These are phyloP conservation scores for Sceloporus undulatus DNA, from an alignment of 2,113 vertebrate species.

Conservation along the genomic window DNA sequence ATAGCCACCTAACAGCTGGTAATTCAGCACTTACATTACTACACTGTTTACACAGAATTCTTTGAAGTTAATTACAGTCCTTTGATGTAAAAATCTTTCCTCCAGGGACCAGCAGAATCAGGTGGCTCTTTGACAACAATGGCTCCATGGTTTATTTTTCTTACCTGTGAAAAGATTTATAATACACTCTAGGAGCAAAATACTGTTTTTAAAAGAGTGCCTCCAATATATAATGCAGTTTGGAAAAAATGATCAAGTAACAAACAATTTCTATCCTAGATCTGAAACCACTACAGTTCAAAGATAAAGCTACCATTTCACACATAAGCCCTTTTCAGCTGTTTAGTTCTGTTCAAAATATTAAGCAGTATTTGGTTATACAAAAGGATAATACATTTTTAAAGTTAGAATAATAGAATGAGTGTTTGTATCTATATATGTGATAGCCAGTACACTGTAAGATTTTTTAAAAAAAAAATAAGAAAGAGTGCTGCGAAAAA, in stretches of 20 bases:
- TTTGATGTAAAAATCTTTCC: slow-evolving; percentile 11
- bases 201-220: neutral
- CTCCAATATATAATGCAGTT: neutral
- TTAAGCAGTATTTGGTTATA: too few relatives aligned
- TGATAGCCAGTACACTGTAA: too few relatives aligned
- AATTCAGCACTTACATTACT: slow-evolving; percentile 2
- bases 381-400: too few relatives aligned
- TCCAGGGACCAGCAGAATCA: neutral
- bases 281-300: too few relatives aligned
- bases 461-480: too few relatives aligned
- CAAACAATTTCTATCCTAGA: neutral
- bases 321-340: too few relatives aligned
- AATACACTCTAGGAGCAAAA: neutral
- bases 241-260: neutral
- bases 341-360: too few relatives aligned
- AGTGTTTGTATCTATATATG: too few relatives aligned
- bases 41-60: neutral
- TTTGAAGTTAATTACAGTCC: neutral
- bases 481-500: too few relatives aligned
- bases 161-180: neutral
- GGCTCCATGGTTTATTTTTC: neutral
- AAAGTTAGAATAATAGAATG: too few relatives aligned
- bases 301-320: too few relatives aligned
- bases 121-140: neutral
- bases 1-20: neutral